Conservation (phyloP, 2,113 vertebrate genomes). For the Zapus hudsonius region DNA sequence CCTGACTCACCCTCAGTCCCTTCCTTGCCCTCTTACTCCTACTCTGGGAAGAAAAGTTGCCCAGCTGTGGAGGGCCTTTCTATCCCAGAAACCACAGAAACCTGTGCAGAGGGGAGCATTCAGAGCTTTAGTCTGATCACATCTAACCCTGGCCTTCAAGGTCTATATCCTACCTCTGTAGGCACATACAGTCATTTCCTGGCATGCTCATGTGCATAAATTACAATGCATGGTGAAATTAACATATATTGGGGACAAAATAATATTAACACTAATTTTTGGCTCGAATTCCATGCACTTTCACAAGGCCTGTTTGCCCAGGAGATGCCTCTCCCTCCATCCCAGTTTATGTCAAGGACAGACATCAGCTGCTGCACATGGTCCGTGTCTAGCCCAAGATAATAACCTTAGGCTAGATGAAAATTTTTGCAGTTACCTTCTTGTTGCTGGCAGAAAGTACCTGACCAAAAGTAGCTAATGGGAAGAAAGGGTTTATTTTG, state of each 20-base stretch:
- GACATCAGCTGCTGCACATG: not conserved
- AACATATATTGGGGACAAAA: not conserved
- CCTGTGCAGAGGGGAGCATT: not conserved
- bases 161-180: not conserved
- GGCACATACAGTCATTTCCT: not conserved
- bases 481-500: too few relatives aligned
- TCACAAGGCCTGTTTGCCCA: not conserved
- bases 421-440: too few relatives aligned
- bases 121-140: not conserved
- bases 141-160: not conserved
- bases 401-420: not conserved
- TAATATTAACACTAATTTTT: not conserved
- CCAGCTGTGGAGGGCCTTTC: not conserved
- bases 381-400: not conserved
- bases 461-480: too few relatives aligned
- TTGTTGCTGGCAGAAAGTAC: too few relatives aligned
- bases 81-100: not conserved
- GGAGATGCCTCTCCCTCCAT: not conserved
- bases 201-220: not conserved
- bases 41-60: not conserved
- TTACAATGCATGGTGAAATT: not conserved
- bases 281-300: not conserved
- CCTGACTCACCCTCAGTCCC: not conserved
- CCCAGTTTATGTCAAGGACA: not conserved
- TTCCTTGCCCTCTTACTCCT: too few relatives aligned